Evolutionary conservation across 2,888 invertebrate genomes (phyloP).

Genomic region (Conchocele bisecta): DNA sequence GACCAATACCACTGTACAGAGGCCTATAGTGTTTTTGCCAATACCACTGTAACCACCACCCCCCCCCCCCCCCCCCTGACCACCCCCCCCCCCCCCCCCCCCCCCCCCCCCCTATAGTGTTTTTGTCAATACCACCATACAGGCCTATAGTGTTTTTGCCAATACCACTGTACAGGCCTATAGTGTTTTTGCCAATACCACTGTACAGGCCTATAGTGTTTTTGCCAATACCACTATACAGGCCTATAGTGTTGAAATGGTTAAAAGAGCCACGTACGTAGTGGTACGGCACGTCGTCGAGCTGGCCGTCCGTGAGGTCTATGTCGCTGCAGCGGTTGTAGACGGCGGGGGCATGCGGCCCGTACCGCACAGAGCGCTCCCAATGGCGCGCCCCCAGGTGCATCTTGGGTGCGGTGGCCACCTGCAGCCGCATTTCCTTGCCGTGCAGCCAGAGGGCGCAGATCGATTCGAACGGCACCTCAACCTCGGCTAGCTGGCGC

Average conservation of each 20-base stretch:
- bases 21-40: too few species aligned
- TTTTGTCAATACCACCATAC: neutral
- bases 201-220: too few species aligned
- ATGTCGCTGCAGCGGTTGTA: constrained; percentile 22
- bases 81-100: too few species aligned
- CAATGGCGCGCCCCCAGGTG: constrained; percentile 31
- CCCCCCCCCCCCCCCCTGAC: too few species aligned
- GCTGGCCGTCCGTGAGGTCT: constrained; percentile 47
- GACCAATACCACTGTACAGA: too few species aligned
- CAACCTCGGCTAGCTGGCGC: constrained; percentile 34
- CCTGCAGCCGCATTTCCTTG: constrained; percentile 49
- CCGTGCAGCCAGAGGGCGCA: constrained; percentile 40
- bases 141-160: neutral
- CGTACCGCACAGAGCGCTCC: constrained; percentile 4
- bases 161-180: too few species aligned
- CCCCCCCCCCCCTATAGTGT: too few species aligned
- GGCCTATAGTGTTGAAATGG: too few species aligned
- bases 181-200: too few species aligned
- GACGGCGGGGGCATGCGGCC: constrained; percentile 5
- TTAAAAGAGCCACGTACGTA: constrained; percentile 38
- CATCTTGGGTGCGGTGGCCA: constrained; percentile 39
- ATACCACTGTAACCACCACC: too few species aligned
- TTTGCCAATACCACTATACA: too few species aligned
- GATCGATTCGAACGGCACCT: constrained; percentile 35
- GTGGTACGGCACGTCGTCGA: constrained; percentile 34